phyloP scores from a whole-genome alignment of 2,113 vertebrate species.

The Carassius gibelio region DNA sequence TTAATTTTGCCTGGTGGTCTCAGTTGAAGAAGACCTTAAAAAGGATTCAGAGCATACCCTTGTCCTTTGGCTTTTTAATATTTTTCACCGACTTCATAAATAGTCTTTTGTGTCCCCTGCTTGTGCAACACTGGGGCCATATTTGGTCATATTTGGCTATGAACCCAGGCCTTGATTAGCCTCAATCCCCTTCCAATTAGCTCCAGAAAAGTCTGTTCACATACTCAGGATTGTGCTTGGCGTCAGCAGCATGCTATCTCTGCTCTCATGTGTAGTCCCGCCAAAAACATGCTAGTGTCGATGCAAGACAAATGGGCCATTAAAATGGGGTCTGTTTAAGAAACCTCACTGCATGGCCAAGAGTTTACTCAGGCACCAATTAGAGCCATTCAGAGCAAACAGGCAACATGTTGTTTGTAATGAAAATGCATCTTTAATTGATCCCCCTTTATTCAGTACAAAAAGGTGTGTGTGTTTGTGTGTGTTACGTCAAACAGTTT shows the following conservation, averaged over 20 bases:
- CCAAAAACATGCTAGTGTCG: constrained; percentile 73
- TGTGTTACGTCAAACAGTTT: constrained; percentile 43
- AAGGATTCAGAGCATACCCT: background rate
- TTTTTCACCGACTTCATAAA: background rate
- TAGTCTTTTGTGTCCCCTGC: background rate
- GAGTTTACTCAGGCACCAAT: constrained; percentile 74
- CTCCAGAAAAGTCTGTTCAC: constrained; percentile 36
- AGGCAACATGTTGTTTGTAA: constrained; percentile 57
- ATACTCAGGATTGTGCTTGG: constrained; percentile 70
- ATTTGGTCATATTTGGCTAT: constrained; percentile 16
- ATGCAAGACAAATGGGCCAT: constrained; percentile 71
- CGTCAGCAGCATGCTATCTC: constrained; percentile 72
- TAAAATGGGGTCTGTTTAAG: constrained; percentile 64
- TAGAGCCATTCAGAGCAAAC: constrained; percentile 67
- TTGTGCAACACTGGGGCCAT: constrained; percentile 28
- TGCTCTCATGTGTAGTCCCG: constrained; percentile 68
- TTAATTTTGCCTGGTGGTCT: background rate
- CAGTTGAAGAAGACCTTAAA: background rate
- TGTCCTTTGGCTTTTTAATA: background rate
- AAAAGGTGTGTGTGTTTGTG: constrained; percentile 4
- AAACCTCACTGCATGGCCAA: constrained; percentile 67
- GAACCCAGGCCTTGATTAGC: constrained; percentile 49
- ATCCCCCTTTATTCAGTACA: constrained; percentile 37
- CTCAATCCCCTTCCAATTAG: constrained; percentile 45
- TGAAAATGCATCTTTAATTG: constrained; percentile 67